phyloP scores from a whole-genome alignment of 2,888 invertebrate genomes.

The Caenorhabditis sp. region DNA sequence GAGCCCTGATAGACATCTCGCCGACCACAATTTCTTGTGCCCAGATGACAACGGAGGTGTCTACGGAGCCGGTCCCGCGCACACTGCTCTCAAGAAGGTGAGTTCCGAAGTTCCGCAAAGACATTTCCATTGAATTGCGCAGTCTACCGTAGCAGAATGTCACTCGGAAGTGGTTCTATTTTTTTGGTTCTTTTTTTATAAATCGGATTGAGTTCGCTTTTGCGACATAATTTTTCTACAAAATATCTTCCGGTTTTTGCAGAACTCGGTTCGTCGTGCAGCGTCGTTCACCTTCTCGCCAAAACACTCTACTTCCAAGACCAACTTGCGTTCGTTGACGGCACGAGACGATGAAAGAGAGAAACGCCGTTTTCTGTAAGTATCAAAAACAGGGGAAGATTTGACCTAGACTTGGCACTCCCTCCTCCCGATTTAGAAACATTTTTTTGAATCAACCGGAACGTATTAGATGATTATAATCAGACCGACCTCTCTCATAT shows the following conservation, averaged over 20 bases:
- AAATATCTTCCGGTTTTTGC: slow-evolving; percentile 17
- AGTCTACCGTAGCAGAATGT: slow-evolving; percentile 11
- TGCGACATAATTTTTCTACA: neutral
- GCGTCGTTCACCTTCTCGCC: slow-evolving; percentile 81
- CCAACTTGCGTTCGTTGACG: slow-evolving; percentile 62
- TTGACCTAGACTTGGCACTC: neutral
- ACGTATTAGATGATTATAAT: slow-evolving; percentile 13
- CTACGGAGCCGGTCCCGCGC: slow-evolving; percentile 61
- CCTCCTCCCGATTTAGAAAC: too few species aligned
- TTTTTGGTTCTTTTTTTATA: neutral
- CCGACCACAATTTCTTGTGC: slow-evolving; percentile 51
- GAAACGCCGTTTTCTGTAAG: slow-evolving; percentile 54
- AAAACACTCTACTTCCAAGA: slow-evolving; percentile 68
- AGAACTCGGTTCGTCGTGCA: slow-evolving; percentile 76
- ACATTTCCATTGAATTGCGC: neutral
- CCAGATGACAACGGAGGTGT: slow-evolving; percentile 62
- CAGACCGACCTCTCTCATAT: slow-evolving; percentile 16
- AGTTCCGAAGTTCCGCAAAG: neutral
- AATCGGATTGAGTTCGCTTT: neutral
- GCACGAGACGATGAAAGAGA: slow-evolving; percentile 44
- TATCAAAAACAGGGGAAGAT: neutral
- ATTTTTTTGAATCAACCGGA: slow-evolving; percentile 11
- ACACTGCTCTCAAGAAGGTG: slow-evolving; percentile 43
- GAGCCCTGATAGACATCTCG: slow-evolving; percentile 33
- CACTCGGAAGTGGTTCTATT: slow-evolving; percentile 1